Evolutionary conservation across 2,888 invertebrate species (phyloP).

Genomic region (Artemia sinica): DNA sequence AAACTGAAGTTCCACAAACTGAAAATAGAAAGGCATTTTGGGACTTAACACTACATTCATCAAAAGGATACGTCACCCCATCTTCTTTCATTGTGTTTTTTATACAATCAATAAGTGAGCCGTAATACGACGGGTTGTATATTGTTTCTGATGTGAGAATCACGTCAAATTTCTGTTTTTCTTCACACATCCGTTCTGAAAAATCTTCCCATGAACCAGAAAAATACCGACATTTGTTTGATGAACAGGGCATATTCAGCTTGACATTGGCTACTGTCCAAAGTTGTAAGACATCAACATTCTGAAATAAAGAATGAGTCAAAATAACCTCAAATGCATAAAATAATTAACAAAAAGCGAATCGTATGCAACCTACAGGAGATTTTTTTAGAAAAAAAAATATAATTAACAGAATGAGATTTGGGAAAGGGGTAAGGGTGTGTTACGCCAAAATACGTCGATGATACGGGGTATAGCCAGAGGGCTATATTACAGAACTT

Average conservation of each 20-base stretch:
- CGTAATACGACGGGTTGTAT: constrained; percentile 60
- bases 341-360: background rate
- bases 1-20: constrained; percentile 3
- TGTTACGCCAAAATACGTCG: no score
- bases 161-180: constrained; percentile 47
- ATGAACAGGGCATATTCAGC: constrained; percentile 38
- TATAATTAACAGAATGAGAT: no score
- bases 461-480: no score
- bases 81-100: constrained; percentile 40
- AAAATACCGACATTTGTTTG: constrained; percentile 36
- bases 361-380: no score
- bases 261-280: constrained; percentile 66
- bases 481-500: no score
- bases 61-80: constrained; percentile 42
- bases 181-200: constrained; percentile 31
- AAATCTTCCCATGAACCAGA: constrained; percentile 59
- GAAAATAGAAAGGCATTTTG: constrained; percentile 20
- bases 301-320: constrained; percentile 41
- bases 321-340: constrained; percentile 14
- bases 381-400: no score
- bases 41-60: constrained; percentile 23
- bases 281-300: constrained; percentile 57
- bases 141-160: constrained; percentile 88
- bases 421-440: no score
- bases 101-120: constrained; percentile 53